A percentile compares a stretch with the other conserved stretches of the same genome.
These are phyloP conservation scores for Drosophila carrolli DNA, from an alignment of 1,140 invertebrate genomes.

Conservation along the genomic window DNA sequence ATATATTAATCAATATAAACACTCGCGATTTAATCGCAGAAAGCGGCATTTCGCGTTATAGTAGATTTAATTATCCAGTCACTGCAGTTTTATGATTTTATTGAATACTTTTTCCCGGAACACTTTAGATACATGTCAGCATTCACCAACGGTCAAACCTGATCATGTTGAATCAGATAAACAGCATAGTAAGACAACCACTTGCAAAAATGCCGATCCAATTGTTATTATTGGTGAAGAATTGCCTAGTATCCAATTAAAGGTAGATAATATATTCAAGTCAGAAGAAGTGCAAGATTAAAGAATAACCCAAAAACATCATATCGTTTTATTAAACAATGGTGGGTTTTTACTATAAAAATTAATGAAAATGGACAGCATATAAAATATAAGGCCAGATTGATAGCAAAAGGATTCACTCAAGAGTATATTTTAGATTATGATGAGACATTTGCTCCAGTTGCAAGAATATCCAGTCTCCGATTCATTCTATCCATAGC, in stretches of 20 bases:
- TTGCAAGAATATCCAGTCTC: background rate
- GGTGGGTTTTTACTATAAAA: background rate
- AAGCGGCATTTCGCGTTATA: too few species aligned
- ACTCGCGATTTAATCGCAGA: too few species aligned
- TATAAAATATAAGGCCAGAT: conserved; percentile 11
- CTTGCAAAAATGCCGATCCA: conserved; percentile 7
- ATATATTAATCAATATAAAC: too few species aligned
- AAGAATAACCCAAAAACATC: background rate
- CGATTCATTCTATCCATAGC: conserved; percentile 10
- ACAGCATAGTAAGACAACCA: conserved; percentile 8
- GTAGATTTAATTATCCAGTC: too few species aligned
- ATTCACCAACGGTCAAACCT: too few species aligned
- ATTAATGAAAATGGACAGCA: background rate
- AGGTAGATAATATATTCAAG: conserved; percentile 6
- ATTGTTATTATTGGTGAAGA: conserved; percentile 9
- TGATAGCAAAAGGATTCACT: conserved; percentile 4
- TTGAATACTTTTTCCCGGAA: too few species aligned
- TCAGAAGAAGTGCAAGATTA: conserved; percentile 6
- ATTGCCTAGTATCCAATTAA: conserved; percentile 5
- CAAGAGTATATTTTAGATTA: conserved; percentile 13
- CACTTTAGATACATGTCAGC: too few species aligned
- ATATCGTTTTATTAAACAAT: background rate
- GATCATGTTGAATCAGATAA: conserved; percentile 16
- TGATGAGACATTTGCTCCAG: conserved; percentile 3
- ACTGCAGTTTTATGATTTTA: too few species aligned